Evolutionary conservation across 1,140 invertebrate genomes (phyloP), one percentile per base, ranked within the genome.

Genomic region (fruit fly (Drosophila melanogaster)): DNA sequence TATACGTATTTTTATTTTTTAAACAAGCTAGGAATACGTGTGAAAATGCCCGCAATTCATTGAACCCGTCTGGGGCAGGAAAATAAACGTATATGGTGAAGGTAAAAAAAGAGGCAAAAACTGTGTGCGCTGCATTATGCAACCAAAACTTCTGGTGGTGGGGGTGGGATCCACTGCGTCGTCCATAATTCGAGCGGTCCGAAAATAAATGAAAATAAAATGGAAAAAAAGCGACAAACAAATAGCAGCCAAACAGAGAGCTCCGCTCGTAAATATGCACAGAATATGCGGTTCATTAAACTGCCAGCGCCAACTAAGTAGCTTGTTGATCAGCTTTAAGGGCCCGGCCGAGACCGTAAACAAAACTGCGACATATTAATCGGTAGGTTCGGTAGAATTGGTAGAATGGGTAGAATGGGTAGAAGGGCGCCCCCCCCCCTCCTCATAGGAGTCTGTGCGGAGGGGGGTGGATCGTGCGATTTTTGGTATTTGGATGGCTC

Each of bases 271-370:
- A 77, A 85, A 81, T 77, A 85, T 73, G 81, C 77, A 55, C 65
- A 69, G 67, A 85, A 85, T 85, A 75, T 85, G 81, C 74, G 58
- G 79, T 81, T 81, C 79, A 78, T 73, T 81, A 73, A 81, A 81
- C 79, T 44, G 57, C 14, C 64, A 46, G 55, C 78, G 67, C 37
- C 62, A 24, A 15, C 40, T 15, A 26, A n/a, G 35, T 19, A 1
- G 44, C 41, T 49, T 35, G 67, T 64, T 55, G 49, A 49, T 61
- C 41, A 12, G 37, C 47, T 44, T 46, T 79, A 80, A 84, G 77
- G 81, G 81, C 77, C 59, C 44, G 67, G 26, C 77, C 72, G 58
- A 85, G 74, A 75, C 40, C 59, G 57, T 86, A 81, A 86, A 81
- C 67, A 86, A 67, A 74, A 77, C 81, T 67, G 78, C 83, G 81